Evolutionary conservation across 2,797 vertebrate genomes (phyloP), one percentile per base, ranked within the genome.

Genomic region (Chaetodon trifasciatus): DNA sequence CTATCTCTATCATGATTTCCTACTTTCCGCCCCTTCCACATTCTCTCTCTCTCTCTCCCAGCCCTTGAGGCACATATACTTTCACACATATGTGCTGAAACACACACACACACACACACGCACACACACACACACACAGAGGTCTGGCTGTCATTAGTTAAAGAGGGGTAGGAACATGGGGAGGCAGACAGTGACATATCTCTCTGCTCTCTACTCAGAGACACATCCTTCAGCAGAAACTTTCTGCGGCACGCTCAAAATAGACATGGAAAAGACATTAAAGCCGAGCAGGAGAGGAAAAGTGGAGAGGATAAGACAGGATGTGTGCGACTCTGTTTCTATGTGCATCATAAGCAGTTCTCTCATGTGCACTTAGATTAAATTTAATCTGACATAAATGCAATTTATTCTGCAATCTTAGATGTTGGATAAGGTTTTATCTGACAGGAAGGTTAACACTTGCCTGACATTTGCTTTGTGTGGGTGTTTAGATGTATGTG

Each of bases 241-340:
- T 88, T 93, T 93, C 86, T 89, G 76, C 79, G 44, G 84, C 73
- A 50, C 0, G 81, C 92, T 93, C 87, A 85, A 91, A 94, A 95
- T 94, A 94, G 94, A 91, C 88, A 90, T 80, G 86, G 91, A 91
- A 88, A 91, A 92, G 89, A 93, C 93, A 96, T 95, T 94, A 95
- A 93, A 94, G 91, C 89, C 13, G 82, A 86, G 90, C 82, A 86
- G 85, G 74, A 91, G 82, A 86, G 91, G 88, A 78, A 81, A 84
- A 87, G 85, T 67, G 66, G 35, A 76, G 79, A 78, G 83, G 91
- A 94, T 81, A 62, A 84, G 87, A 88, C 82, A 76, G 83, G 84
- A 92, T 83, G 84, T 77, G 85, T 89, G 78, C 40, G 77, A 82
- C 78, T 81, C 73, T 11, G 44, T 70, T 74, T 82, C 77, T 73